Evolutionary conservation across 2,888 invertebrate genomes (phyloP).

Genomic region (Macrosiphum euphorbiae): DNA sequence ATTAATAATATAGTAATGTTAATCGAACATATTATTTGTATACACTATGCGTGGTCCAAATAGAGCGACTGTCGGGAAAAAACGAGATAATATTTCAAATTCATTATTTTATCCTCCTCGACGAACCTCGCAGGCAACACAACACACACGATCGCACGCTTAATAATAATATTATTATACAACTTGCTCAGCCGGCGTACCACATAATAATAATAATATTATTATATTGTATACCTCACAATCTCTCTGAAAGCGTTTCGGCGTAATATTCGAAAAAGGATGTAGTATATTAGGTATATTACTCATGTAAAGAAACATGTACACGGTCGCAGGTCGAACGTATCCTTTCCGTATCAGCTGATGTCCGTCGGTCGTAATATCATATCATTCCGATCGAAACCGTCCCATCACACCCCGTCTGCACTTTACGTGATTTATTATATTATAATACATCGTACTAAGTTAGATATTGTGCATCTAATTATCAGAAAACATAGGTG

Average conservation of each 20-base stretch:
- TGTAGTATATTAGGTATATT: too few relatives aligned
- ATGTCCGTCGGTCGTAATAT: neutral
- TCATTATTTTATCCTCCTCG: neutral
- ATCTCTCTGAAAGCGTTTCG: too few relatives aligned
- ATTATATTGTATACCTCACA: neutral
- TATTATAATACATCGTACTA: neutral
- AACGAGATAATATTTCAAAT: neutral
- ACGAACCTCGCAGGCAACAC: neutral
- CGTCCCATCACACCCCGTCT: neutral
- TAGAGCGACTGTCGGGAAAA: neutral
- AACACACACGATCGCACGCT: neutral
- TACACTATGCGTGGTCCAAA: neutral
- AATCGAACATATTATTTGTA: neutral
- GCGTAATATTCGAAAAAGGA: too few relatives aligned
- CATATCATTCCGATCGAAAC: neutral
- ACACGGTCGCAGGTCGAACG: neutral
- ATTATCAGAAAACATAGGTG: neutral
- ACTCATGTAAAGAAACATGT: too few relatives aligned
- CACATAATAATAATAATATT: neutral
- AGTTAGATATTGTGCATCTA: neutral
- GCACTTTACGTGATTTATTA: neutral
- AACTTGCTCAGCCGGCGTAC: neutral
- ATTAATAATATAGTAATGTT: neutral
- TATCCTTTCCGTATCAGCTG: neutral
- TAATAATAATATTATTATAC: neutral